Base-by-base conservation (phyloP, 2,113 vertebrate genomes). In the Amblyopsis rosae region DNA sequence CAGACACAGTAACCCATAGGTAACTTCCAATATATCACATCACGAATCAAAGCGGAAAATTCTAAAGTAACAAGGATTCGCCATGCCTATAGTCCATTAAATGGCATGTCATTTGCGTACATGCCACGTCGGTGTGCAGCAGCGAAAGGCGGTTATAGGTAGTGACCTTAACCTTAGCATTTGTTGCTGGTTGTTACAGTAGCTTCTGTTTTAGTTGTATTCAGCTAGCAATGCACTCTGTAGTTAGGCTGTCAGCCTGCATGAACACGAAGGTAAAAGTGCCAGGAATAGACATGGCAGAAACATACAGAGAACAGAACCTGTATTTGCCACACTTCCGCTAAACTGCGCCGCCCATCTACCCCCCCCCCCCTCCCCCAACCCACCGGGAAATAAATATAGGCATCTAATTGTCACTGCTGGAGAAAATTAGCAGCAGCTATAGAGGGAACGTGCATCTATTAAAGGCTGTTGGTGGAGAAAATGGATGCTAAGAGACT, bases 161-260 rank as follows among this genome's bases (percentile, higher is more conserved):
- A 35, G 64, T 69, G 12, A 12, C 56, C 56, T 58, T 58, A 51
- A 26, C 56, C 56, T 58, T 58, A 19, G 26, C 56, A 33, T 58
- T 33, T 33, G 17, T 10, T 58, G 53, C 5, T 41, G 35, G 35
- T 8, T 41, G 35, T 41, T 26, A 26, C 26, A 26, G 26, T 2
- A 26, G 35, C 7, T 41, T 41, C 7, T 5, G 75, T 56, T 80
- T 77, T 86, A 19, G 12, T 62, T 58, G 62, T 67, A 41, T 61
- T 64, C 62, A 76, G 66, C 53, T 53, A 73, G 68, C 60, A 47
- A 55, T 49, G 48, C 46, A 62, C 77, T 71, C 75, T 77, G 78
- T 73, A 76, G 76, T 87, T 88, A 81, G 51, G 65, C 84, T 90
- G 87, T 88, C 89, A 88, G 54, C 56, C 64, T 45, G 61, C 66